phyloP scores from a whole-genome alignment of 2,797 vertebrate species.

The Otus scops region DNA sequence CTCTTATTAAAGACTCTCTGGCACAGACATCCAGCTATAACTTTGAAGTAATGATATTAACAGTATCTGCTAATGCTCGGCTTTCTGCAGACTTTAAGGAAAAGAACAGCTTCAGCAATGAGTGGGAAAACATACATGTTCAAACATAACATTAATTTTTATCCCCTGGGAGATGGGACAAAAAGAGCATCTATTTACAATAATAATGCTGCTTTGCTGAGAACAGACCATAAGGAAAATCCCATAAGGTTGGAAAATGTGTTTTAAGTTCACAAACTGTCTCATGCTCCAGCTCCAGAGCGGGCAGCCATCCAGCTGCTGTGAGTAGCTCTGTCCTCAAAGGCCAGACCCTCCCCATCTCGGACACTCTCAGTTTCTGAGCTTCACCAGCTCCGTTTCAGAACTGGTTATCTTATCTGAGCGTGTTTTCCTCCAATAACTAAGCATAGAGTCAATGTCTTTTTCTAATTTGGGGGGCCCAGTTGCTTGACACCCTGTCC shows the following conservation, averaged over 20 bases:
- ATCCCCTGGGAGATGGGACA: conserved; percentile 56
- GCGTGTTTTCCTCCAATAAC: background rate
- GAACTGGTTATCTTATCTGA: background rate
- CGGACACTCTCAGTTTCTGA: background rate
- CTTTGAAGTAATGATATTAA: conserved; percentile 33
- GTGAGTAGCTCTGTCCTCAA: background rate
- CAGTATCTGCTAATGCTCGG: background rate
- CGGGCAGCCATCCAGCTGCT: background rate
- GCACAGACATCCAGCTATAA: background rate
- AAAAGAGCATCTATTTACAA: conserved; percentile 61
- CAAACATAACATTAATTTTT: conserved; percentile 39
- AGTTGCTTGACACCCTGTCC: background rate
- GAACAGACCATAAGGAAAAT: conserved; percentile 45
- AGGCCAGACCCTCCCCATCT: background rate
- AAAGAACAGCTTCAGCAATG: conserved; percentile 17
- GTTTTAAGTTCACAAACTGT: conserved; percentile 8
- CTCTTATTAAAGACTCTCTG: conserved; percentile 21
- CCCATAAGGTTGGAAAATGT: conserved; percentile 20
- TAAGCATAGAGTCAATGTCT: background rate
- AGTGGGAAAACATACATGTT: conserved; percentile 60
- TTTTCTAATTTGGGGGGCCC: background rate
- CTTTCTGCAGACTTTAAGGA: conserved; percentile 20
- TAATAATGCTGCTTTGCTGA: conserved; percentile 51
- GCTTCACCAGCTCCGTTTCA: background rate
- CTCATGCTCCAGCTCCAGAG: background rate